Evolutionary conservation across 2,888 invertebrate genomes (phyloP), one percentile per base, ranked within the genome.

Genomic region (Rhamphomyia laevipes): DNA sequence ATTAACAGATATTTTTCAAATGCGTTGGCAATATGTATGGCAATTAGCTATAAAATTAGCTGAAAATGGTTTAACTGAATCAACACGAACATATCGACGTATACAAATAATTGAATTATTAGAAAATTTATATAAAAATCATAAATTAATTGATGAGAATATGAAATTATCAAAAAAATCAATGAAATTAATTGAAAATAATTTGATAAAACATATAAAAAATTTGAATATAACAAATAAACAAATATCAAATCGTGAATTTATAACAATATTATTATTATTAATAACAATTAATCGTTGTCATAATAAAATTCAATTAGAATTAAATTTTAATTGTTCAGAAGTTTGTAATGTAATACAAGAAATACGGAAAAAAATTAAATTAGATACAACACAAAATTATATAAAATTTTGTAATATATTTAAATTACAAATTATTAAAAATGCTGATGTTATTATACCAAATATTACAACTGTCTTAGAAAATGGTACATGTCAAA

Each of bases 31-130:
- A 37, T 81, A 80, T 6, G 79, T 75, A 56, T 78, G 78, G 66
- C 66, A 73, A 42, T 68, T 87, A 45, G 71, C 78, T 4, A 73
- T 75, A 1, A 60, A 76, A 45, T 62, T 84, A 46, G 70, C 78
- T n/a, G 71, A 76, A 21, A 78, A 77, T 59, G 72, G 80, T 47
- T 80, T 85, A 52, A 74, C 75, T 47, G 64, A 68, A 16, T 73
- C 74, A 17, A 75, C 82, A 3, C 73, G 84, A 52, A 77, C 79
- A 30, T 85, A 80, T 59, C 73, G 82, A 21, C 75, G 81, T 41
- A 78, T 76, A 53, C 84, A 85, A 68, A 81, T 81, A 0, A 59
- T 82, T 2, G 82, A 84, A 59, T 67, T 86, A 50, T 62, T 85
- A 43, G 70, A 73, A n/a, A 71, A 77, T 4, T 80, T 84, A 55